Evolutionary conservation across 1,140 invertebrate genomes (phyloP).

Genomic region (Phenacoccus solenopsis): DNA sequence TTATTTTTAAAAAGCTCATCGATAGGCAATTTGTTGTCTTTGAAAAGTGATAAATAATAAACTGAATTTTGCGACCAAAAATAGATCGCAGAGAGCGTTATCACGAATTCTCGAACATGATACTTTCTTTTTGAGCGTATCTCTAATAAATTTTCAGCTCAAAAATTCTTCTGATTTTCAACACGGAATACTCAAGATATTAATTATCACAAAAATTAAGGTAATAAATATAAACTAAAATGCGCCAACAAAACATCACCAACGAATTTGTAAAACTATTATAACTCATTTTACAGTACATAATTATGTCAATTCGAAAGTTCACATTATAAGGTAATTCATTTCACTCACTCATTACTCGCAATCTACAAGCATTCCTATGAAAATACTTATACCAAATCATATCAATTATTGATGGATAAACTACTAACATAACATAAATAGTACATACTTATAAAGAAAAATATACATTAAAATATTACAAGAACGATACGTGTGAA

Average conservation of each 20-base stretch:
- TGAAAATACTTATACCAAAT: not conserved
- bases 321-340: not conserved
- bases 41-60: not conserved
- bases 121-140: not conserved
- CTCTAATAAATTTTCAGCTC: not conserved
- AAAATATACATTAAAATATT: not conserved
- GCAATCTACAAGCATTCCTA: not conserved
- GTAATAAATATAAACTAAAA: not conserved
- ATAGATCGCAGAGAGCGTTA: not conserved
- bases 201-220: not conserved
- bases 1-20: not conserved
- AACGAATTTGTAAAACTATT: not conserved
- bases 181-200: too few species aligned
- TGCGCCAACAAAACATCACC: not conserved
- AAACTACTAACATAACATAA: not conserved
- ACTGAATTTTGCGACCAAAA: not conserved
- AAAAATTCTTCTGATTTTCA: too few species aligned
- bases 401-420: not conserved
- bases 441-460: not conserved
- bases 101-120: not conserved
- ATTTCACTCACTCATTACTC: not conserved
- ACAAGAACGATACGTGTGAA: not conserved
- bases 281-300: not conserved
- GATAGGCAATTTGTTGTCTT: not conserved
- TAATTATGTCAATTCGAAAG: not conserved